These are phyloP conservation scores for Trichopoda pennipes DNA, from an alignment of 2,888 invertebrate genomes.

Conservation along the genomic window DNA sequence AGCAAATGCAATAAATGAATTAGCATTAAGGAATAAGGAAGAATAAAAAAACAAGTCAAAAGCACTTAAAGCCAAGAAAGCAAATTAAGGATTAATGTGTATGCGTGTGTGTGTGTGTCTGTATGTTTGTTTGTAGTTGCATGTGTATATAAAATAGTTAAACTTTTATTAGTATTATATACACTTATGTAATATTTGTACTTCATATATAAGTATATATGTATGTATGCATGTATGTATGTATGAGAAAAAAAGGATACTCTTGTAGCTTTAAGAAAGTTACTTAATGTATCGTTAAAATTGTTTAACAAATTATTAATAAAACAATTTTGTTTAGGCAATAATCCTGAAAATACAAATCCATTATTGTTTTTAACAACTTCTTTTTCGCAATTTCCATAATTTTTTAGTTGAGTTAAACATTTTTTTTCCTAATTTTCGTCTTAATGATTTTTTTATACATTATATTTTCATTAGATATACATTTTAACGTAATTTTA, in stretches of 20 bases:
- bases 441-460: conserved; percentile 18
- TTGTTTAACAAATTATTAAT: not conserved
- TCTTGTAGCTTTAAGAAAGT: conserved; percentile 24
- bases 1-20: conserved; percentile 32
- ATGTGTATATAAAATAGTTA: conserved; percentile 28
- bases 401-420: not conserved
- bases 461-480: conserved; percentile 24
- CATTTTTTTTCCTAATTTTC: not conserved
- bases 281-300: conserved; percentile 10
- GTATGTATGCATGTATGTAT: conserved; percentile 16
- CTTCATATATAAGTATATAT: conserved; percentile 36
- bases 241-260: conserved; percentile 52
- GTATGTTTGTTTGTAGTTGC: not conserved
- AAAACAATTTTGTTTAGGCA: not conserved
- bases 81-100: conserved; percentile 59
- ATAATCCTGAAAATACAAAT: not conserved
- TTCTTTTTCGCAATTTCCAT: conserved; percentile 9
- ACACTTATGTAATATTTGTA: conserved; percentile 69
- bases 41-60: conserved; percentile 27
- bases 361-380: conserved; percentile 1
- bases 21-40: conserved; percentile 7
- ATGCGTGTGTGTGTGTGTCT: conserved; percentile 1
- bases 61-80: conserved; percentile 55
- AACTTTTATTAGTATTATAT: conserved; percentile 50
- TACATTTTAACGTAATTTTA: conserved; percentile 38